Conservation (phyloP, 35 echinoderm and acorn worm genomes). For the Lytechinus pictus region DNA sequence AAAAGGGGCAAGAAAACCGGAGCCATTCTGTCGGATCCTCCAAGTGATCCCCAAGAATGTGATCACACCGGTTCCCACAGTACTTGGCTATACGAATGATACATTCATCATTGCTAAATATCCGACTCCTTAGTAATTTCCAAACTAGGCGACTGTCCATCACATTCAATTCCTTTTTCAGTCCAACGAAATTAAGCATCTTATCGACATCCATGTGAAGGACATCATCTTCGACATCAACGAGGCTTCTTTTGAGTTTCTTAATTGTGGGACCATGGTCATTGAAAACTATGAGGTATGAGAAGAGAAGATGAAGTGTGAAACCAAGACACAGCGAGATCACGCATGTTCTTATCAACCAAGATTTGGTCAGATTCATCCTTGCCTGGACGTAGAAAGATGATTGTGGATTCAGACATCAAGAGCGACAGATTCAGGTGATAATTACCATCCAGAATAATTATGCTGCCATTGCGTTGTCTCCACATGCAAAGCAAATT, state of each 20-base stretch:
- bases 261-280: neutral
- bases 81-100: slow-evolving; percentile 22
- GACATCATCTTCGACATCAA: neutral
- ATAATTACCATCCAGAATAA: too few relatives aligned
- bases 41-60: neutral
- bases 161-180: neutral
- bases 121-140: neutral
- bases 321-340: neutral
- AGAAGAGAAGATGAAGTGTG: neutral
- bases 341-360: neutral
- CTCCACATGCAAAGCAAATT: too few relatives aligned
- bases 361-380: neutral
- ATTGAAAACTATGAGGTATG: neutral
- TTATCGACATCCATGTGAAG: neutral
- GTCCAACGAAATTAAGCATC: neutral
- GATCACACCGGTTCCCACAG: neutral
- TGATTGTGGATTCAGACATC: neutral
- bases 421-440: neutral
- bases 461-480: too few relatives aligned
- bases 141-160: neutral
- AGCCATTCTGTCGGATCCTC: neutral
- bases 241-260: neutral
- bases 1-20: neutral
- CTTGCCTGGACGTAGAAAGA: neutral
- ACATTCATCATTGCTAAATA: neutral